A percentile compares a stretch with the other conserved stretches of the same genome.
Evolutionary conservation across 2,797 vertebrate genomes (phyloP).

Genomic region (Gobionotothen gibberifrons): DNA sequence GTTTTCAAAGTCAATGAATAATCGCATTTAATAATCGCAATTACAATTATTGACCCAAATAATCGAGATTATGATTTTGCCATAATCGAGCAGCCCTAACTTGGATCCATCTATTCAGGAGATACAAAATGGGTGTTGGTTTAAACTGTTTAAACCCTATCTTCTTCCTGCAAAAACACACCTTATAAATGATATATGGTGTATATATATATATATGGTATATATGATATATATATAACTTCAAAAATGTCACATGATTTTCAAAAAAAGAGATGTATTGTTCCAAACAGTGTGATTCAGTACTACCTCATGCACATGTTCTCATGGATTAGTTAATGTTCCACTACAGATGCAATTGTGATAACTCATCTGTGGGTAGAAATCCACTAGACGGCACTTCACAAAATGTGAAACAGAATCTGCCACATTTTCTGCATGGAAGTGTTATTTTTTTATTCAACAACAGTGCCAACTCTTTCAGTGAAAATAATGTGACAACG

Average conservation of each 20-base stretch:
- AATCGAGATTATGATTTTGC: too few species aligned
- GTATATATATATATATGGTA: too few species aligned
- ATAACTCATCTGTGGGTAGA: neutral
- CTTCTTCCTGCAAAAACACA: slow-evolving; percentile 32
- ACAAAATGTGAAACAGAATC: neutral
- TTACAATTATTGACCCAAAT: too few species aligned
- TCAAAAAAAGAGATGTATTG: neutral
- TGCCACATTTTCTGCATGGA: neutral
- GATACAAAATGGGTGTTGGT: slow-evolving; percentile 28
- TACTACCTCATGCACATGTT: neutral
- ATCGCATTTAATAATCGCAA: too few species aligned
- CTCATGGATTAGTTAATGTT: neutral
- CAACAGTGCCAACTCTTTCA: neutral
- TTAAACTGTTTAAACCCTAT: slow-evolving; percentile 34
- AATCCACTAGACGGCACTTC: neutral
- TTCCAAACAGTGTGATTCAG: neutral
- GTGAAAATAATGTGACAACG: neutral
- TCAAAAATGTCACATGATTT: neutral
- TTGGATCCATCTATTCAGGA: slow-evolving; percentile 55
- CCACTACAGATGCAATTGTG: neutral
- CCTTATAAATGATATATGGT: slow-evolving; percentile 3
- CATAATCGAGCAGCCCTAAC: too few species aligned
- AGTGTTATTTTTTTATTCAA: neutral
- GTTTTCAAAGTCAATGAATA: too few species aligned
- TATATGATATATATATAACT: too few species aligned